Evolutionary conservation across 2,888 invertebrate genomes (phyloP).

Genomic region (Gortyna flavago): DNA sequence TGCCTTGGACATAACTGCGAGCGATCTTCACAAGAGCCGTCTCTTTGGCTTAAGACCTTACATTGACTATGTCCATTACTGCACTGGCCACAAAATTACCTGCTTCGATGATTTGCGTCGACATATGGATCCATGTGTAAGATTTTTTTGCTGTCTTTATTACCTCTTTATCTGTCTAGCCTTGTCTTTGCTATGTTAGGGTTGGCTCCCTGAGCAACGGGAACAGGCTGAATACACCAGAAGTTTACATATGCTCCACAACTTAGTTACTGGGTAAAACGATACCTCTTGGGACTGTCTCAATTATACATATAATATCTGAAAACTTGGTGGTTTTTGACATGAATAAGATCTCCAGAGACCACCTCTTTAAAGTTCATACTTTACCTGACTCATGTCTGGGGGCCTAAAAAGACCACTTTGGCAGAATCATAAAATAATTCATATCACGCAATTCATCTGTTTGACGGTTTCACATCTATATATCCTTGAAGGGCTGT

Average conservation of each 20-base stretch:
- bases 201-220: background rate
- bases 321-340: background rate
- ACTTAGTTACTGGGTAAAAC: background rate
- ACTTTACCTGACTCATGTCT: too few relatives aligned
- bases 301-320: too few relatives aligned
- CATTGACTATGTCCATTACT: conserved; percentile 94
- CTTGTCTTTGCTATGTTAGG: background rate
- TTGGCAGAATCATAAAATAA: too few relatives aligned
- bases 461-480: too few relatives aligned
- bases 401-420: too few relatives aligned
- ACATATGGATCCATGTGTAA: conserved; percentile 87
- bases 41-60: conserved; percentile 95
- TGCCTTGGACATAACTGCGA: conserved; percentile 61
- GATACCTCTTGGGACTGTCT: background rate
- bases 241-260: background rate
- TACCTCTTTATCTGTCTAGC: too few relatives aligned
- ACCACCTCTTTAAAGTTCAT: background rate
- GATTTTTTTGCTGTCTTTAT: conserved; percentile 2
- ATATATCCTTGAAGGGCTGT: too few relatives aligned
- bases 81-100: conserved; percentile 91
- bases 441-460: too few relatives aligned
- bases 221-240: background rate
- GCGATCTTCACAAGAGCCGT: conserved; percentile 83
- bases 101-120: conserved; percentile 93
- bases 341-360: background rate